Base-by-base conservation (phyloP, 2,888 invertebrate genomes). In the Drosophila maculinotata region DNA sequence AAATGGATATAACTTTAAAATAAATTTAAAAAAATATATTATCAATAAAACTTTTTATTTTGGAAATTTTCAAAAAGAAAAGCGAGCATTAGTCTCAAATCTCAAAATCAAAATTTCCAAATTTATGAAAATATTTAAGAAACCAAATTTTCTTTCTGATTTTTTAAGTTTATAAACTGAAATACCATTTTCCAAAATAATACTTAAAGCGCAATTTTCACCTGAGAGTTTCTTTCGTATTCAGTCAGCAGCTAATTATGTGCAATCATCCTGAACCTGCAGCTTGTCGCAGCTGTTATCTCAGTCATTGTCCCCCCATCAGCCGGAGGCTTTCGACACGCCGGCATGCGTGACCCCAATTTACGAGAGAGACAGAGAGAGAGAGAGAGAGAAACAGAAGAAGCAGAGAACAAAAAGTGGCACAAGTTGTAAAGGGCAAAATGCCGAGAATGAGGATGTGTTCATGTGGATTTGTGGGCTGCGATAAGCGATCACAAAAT, bases 401-500 rank as follows among this genome's bases (percentile, higher is more conserved):
- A 9, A 44, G 12, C 2, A 28, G 10, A 36, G 2, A n/a, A 6
- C 36, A 31, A 69, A 71, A 80, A 69, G 69, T 78, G 54, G 78
- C 60, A 74, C 71, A 78, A 71, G 75, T 67, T 58, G 53, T 51
- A 66, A 76, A 73, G 76, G 75, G 73, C 67, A 62, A 45, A 45
- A 44, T 44, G 36, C 44, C 54, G 30, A 41, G 64, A 14, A 52
- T 58, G 65, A 44, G 60, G 30, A 51, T 58, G 70, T 44, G 57
- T 52, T 58, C 51, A 44, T 74, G 53, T 68, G 71, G 71, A 75
- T 75, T 72, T 75, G 64, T 64, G 65, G 77, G 69, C 66, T 81
- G 80, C 76, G 81, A 81, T 81, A 85, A 81, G 82, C 77, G 81
- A 85, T 82, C 81, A 45, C 49, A 66, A 82, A 85, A 82, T 81